Conservation (phyloP, 2,113 vertebrate species). For the Chamaetylas fuelleborni region DNA sequence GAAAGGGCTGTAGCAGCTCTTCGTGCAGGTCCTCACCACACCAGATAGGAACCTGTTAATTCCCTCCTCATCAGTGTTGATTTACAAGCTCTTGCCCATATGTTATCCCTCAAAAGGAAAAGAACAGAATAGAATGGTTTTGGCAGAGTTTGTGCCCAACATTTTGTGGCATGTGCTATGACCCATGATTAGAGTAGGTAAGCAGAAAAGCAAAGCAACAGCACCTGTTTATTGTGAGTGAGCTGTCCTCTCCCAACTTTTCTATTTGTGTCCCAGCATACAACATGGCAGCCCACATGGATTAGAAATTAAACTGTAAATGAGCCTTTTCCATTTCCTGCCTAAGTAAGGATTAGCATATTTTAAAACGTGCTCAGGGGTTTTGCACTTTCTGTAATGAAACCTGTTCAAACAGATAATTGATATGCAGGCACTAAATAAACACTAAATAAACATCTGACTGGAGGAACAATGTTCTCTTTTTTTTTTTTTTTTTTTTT, state of each 20-base stretch:
- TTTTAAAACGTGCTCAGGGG: conserved; percentile 30
- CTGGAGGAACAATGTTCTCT: background rate
- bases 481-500: background rate
- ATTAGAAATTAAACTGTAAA: conserved; percentile 70
- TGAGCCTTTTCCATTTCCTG: conserved; percentile 36
- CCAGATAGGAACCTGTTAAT: background rate
- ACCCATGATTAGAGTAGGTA: conserved; percentile 5
- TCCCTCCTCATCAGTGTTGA: conserved; percentile 10
- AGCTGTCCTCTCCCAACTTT: conserved; percentile 44
- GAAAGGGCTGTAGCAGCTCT: background rate
- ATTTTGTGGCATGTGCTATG: background rate
- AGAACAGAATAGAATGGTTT: background rate
- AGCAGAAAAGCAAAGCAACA: conserved; percentile 22
- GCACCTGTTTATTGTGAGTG: conserved; percentile 18
- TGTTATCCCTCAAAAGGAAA: conserved; percentile 23
- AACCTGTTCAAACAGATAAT: conserved; percentile 66
- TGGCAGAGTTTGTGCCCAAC: background rate
- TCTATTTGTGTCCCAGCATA: conserved; percentile 47
- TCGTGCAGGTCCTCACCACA: fast-evolving
- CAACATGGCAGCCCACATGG: conserved; percentile 50
- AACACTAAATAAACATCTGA: conserved; percentile 54
- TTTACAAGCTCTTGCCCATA: conserved; percentile 3
- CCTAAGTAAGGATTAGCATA: conserved; percentile 58
- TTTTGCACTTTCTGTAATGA: conserved; percentile 60
- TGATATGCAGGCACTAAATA: conserved; percentile 50